Conservation (phyloP, 1,140 invertebrate species). For the Dryas iulia region DNA sequence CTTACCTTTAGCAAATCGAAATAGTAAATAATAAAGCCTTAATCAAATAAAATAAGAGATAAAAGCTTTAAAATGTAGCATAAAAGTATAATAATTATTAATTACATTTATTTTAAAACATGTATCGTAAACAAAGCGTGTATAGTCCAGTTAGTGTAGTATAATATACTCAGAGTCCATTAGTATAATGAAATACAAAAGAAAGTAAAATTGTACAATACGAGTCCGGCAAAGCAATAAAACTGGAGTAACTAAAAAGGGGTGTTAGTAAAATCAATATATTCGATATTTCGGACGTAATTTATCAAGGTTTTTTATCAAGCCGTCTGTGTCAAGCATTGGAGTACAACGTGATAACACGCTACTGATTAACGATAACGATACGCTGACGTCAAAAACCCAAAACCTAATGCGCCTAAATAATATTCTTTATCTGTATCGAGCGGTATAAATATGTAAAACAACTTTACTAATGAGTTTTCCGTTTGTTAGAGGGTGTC, state of each 20-base stretch:
- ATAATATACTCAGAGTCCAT: constrained; percentile 22
- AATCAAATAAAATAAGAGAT: neutral
- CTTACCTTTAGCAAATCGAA: neutral
- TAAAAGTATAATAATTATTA: neutral
- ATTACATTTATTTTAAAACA: neutral
- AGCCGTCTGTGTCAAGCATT: constrained; percentile 53
- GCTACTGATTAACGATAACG: constrained; percentile 64
- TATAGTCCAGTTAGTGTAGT: constrained; percentile 1
- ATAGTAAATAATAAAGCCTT: neutral
- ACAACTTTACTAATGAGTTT: constrained; percentile 11
- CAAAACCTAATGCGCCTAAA: constrained; percentile 31
- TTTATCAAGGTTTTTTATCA: constrained; percentile 69
- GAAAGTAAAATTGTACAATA: constrained; percentile 30
- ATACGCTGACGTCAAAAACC: constrained; percentile 26
- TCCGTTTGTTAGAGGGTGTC: neutral
- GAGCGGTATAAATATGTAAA: constrained; percentile 4
- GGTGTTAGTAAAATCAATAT: constrained; percentile 67
- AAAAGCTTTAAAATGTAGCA: too few relatives aligned
- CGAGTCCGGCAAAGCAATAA: constrained; percentile 28
- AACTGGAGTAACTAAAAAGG: constrained; percentile 28
- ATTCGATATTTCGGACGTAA: constrained; percentile 55
- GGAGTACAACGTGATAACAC: constrained; percentile 59
- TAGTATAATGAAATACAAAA: constrained; percentile 32
- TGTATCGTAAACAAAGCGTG: neutral
- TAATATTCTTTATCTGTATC: constrained; percentile 23